These are phyloP conservation scores for Nyctibius grandis DNA, from an alignment of 2,797 vertebrate species.

Conservation along the genomic window DNA sequence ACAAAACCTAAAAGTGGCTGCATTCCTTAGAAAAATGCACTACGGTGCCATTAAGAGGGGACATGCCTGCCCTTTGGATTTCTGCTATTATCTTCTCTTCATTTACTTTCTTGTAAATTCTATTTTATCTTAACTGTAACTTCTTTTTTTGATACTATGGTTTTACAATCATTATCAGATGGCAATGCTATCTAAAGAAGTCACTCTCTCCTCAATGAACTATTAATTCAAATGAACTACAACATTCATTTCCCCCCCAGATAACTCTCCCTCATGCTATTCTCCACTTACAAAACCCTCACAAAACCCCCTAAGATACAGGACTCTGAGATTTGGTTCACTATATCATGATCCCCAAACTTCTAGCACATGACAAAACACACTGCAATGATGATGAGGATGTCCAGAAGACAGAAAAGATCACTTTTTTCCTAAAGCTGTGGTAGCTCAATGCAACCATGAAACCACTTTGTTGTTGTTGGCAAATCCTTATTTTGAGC, in stretches of 20 bases:
- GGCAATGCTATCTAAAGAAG: not conserved
- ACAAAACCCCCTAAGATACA: not conserved
- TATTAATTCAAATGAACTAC: not conserved
- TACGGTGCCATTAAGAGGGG: not conserved
- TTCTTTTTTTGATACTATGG: not conserved
- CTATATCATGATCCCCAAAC: not conserved
- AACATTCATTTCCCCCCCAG: not conserved
- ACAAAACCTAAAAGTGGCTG: not conserved
- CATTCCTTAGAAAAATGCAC: not conserved
- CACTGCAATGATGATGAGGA: not conserved
- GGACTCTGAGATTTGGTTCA: not conserved
- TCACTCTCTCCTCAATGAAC: not conserved
- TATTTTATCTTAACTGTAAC: not conserved
- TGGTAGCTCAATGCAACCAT: not conserved
- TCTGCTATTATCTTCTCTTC: not conserved
- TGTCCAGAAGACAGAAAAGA: not conserved
- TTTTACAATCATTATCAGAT: not conserved
- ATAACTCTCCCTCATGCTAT: not conserved
- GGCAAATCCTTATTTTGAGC: not conserved
- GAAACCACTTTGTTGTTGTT: not conserved
- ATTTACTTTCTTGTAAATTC: not conserved
- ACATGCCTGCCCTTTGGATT: not conserved
- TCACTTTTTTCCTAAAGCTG: not conserved
- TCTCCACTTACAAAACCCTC: not conserved
- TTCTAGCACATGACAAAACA: not conserved